A percentile compares a stretch with the other conserved stretches of the same genome.
These are phyloP conservation scores for Cyprichromis sp. DNA, from an alignment of 2,113 vertebrate species.

Conservation along the genomic window DNA sequence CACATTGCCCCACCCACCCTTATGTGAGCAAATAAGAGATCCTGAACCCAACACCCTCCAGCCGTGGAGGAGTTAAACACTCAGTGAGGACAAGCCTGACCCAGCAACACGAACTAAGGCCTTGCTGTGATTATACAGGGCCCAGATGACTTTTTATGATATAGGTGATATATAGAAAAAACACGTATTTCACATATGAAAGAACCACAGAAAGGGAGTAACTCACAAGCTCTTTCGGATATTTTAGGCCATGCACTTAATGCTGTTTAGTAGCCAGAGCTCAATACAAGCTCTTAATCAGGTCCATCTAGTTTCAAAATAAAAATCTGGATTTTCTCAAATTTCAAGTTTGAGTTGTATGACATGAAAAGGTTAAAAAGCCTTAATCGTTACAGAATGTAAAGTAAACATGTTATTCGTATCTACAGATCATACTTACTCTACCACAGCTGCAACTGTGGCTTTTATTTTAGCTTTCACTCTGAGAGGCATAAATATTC, in stretches of 20 bases:
- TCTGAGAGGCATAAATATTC: neutral
- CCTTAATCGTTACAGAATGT: neutral
- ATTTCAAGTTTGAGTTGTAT: neutral
- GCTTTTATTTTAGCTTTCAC: neutral
- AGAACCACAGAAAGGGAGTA: neutral
- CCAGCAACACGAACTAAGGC: neutral
- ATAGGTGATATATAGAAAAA: neutral
- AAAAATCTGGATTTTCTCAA: neutral
- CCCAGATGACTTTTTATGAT: neutral
- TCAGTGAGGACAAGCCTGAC: neutral
- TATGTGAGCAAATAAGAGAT: neutral
- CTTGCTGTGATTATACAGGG: neutral
- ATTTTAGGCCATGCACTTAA: neutral
- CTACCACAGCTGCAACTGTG: neutral
- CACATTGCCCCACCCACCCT: neutral
- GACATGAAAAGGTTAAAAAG: neutral
- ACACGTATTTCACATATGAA: neutral
- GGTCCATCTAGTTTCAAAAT: neutral
- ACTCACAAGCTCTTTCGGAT: neutral
- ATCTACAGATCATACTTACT: neutral
- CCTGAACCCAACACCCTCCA: neutral
- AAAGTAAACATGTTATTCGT: neutral
- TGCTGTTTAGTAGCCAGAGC: neutral
- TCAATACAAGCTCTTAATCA: neutral
- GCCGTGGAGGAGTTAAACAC: neutral